Conservation (phyloP, 2,797 vertebrate species). For the Emys orbicularis region DNA sequence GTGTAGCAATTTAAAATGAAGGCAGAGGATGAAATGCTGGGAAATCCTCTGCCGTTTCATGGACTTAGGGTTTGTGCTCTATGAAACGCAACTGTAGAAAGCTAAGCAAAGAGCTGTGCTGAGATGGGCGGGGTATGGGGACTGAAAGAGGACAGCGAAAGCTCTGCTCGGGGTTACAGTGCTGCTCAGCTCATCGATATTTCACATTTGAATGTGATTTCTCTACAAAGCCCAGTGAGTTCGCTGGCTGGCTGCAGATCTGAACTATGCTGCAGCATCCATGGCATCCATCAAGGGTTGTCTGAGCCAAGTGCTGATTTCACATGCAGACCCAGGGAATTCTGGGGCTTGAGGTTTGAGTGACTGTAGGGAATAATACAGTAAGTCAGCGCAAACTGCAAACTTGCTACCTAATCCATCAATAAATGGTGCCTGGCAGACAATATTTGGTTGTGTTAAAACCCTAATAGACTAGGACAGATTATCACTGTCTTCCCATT, state of each 20-base stretch:
- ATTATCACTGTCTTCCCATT: background rate
- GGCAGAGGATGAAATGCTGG: background rate
- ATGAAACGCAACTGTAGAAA: background rate
- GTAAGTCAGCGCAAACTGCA: conserved; percentile 47
- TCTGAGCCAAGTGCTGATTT: conserved; percentile 39
- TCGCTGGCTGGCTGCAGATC: conserved; percentile 44
- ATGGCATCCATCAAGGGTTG: conserved; percentile 16
- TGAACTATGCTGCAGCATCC: conserved; percentile 56
- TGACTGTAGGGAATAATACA: conserved; percentile 45
- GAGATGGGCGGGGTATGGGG: too few relatives aligned
- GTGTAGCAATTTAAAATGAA: background rate
- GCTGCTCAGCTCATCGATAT: background rate
- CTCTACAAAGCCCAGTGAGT: conserved; percentile 60
- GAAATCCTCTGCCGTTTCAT: background rate
- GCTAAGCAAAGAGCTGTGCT: background rate
- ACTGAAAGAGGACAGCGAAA: too few relatives aligned
- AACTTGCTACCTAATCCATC: conserved; percentile 30
- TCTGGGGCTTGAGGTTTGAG: conserved; percentile 32
- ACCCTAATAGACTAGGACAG: background rate
- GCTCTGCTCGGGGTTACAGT: background rate
- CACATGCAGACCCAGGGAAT: conserved; percentile 24
- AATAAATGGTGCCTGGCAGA: background rate
- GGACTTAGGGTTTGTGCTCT: background rate
- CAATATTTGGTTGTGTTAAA: background rate
- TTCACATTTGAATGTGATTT: conserved; percentile 30